phyloP scores from a whole-genome alignment of 2,888 invertebrate species.

The Mythimna lalbum region DNA sequence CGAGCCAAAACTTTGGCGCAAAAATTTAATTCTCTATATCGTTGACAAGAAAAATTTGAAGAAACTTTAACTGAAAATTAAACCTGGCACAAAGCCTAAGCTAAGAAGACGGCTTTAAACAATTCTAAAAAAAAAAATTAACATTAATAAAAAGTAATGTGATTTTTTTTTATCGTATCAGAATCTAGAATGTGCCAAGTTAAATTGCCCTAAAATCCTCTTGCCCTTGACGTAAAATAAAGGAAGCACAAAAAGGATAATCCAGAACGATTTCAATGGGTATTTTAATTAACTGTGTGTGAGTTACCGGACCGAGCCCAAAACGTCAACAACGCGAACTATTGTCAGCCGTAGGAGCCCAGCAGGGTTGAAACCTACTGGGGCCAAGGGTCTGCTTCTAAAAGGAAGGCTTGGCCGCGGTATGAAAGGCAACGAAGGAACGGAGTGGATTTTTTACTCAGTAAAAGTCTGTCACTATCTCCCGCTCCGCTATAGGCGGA shows the following conservation, averaged over 20 bases:
- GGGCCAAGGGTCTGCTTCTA: too few relatives aligned
- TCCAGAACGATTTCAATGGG: background rate
- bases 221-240: conserved; percentile 6
- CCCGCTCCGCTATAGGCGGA: too few relatives aligned
- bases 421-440: too few relatives aligned
- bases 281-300: conserved; percentile 1
- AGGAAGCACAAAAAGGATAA: background rate
- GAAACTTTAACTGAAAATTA: conserved; percentile 38
- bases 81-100: conserved; percentile 49
- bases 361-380: too few relatives aligned
- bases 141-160: conserved; percentile 7
- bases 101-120: conserved; percentile 7
- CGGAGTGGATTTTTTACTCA: too few relatives aligned
- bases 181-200: conserved; percentile 21
- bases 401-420: too few relatives aligned
- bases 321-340: too few relatives aligned
- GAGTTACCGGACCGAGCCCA: too few relatives aligned
- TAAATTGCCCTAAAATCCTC: conserved; percentile 20
- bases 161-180: conserved; percentile 6
- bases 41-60: conserved; percentile 35
- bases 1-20: conserved; percentile 39
- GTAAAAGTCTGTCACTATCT: too few relatives aligned
- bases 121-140: background rate
- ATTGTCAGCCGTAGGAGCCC: too few relatives aligned
- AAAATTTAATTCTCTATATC: conserved; percentile 25